Evolutionary conservation across 2,888 invertebrate species (phyloP).

Genomic region (Thelaira solivaga): DNA sequence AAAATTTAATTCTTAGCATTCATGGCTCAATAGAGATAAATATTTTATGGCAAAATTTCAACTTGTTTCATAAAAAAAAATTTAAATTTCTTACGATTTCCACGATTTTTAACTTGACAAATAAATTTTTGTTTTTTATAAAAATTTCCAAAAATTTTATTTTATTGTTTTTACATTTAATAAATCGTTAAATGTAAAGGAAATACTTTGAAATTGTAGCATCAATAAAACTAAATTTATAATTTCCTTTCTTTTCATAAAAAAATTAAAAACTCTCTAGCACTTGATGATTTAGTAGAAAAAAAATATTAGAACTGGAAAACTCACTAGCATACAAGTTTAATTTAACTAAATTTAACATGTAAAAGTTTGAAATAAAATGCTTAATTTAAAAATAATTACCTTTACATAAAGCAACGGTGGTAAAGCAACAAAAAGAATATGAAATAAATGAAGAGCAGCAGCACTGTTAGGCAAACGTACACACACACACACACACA

Average conservation of each 20-base stretch:
- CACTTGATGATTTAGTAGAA: background rate
- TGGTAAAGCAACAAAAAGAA: background rate
- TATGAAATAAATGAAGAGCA: background rate
- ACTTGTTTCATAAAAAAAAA: too few relatives aligned
- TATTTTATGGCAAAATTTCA: too few relatives aligned
- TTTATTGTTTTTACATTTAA: too few relatives aligned
- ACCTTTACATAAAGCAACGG: constrained; percentile 21
- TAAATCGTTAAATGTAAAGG: background rate
- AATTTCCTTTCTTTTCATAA: background rate
- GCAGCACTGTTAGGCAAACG: constrained; percentile 22
- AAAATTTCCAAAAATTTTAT: too few relatives aligned
- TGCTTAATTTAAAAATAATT: constrained; percentile 51
- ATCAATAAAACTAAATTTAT: background rate
- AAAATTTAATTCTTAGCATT: too few relatives aligned
- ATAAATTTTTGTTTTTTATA: too few relatives aligned
- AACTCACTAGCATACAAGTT: background rate
- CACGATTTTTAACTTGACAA: too few relatives aligned
- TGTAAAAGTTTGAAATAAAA: constrained; percentile 29
- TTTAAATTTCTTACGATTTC: too few relatives aligned
- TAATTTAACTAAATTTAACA: background rate
- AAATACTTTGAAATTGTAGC: background rate
- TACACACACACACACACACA: constrained; percentile 21
- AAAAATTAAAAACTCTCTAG: background rate
- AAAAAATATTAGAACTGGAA: background rate
- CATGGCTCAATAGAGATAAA: too few relatives aligned